These are phyloP conservation scores for Ferrisia virgata DNA, from an alignment of 2,888 invertebrate genomes.

Conservation along the genomic window DNA sequence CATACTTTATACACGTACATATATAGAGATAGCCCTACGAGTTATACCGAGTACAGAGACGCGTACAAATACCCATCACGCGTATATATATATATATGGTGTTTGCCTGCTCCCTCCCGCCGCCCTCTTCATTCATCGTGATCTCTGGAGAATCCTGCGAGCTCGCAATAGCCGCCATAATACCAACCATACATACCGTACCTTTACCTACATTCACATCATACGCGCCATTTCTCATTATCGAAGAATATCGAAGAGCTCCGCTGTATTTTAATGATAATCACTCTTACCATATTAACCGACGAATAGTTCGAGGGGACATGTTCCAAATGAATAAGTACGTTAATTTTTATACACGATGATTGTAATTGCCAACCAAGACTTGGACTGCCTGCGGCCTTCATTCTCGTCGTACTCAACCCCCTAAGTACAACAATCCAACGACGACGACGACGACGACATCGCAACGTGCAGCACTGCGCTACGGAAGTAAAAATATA, in stretches of 20 bases:
- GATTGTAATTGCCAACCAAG: conserved; percentile 42
- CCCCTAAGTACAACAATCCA: not conserved
- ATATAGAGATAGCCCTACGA: too few species aligned
- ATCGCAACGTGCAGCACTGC: not conserved
- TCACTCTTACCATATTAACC: conserved; percentile 43
- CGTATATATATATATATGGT: too few species aligned
- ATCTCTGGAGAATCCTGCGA: too few species aligned
- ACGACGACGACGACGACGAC: not conserved
- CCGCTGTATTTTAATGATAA: conserved; percentile 35
- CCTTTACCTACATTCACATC: not conserved
- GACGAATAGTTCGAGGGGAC: conserved; percentile 44
- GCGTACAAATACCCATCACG: too few species aligned
- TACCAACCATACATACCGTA: too few species aligned
- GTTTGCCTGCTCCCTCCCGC: too few species aligned
- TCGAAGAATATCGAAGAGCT: conserved; percentile 20
- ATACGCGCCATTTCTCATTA: not conserved
- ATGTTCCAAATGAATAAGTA: conserved; percentile 42
- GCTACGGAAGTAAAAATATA: not conserved
- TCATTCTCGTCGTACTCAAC: not conserved
- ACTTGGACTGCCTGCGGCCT: conserved; percentile 28
- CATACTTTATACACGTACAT: too few species aligned
- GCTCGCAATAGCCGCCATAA: too few species aligned
- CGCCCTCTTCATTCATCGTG: too few species aligned
- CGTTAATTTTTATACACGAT: conserved; percentile 39
- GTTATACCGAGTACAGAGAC: too few species aligned